phyloP scores from a whole-genome alignment of 2,797 vertebrate species.

The Neosalanx taihuensis region DNA sequence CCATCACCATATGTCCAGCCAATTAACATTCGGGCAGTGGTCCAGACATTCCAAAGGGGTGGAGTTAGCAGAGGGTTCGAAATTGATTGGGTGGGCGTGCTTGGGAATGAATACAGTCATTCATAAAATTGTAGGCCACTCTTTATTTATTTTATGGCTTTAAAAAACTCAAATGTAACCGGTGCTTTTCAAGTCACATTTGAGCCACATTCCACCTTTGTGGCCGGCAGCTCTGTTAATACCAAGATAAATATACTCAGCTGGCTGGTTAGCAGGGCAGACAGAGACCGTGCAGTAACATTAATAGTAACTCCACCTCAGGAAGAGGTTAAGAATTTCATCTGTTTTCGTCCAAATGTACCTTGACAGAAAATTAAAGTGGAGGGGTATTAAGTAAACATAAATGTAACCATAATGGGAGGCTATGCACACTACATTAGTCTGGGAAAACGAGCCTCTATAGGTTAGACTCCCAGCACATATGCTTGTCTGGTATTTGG shows the following conservation, averaged over 20 bases:
- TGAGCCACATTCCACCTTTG: constrained; percentile 60
- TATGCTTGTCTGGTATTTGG: constrained; percentile 17
- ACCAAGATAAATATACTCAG: constrained; percentile 65
- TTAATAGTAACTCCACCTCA: constrained; percentile 55
- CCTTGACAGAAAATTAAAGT: constrained; percentile 48
- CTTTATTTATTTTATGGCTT: constrained; percentile 65
- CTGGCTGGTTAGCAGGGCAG: constrained; percentile 44
- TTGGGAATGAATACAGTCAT: constrained; percentile 69
- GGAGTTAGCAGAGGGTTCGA: constrained; percentile 31
- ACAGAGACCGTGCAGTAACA: constrained; percentile 46
- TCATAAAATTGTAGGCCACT: constrained; percentile 59
- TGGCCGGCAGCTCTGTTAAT: constrained; percentile 46
- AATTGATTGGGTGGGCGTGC: constrained; percentile 52
- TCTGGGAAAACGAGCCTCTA: constrained; percentile 31
- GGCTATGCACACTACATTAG: constrained; percentile 9
- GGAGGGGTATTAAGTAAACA: constrained; percentile 41
- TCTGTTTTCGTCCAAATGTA: constrained; percentile 43
- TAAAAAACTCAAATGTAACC: constrained; percentile 60
- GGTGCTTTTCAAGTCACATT: constrained; percentile 61
- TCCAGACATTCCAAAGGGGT: constrained; percentile 45
- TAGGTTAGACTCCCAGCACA: constrained; percentile 9
- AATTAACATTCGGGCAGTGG: constrained; percentile 46
- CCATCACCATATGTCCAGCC: constrained; percentile 41
- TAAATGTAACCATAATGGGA: constrained; percentile 41
- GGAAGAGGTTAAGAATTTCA: constrained; percentile 40